Conservation (phyloP, 2,797 vertebrate genomes). For the Lepus townsendii region DNA sequence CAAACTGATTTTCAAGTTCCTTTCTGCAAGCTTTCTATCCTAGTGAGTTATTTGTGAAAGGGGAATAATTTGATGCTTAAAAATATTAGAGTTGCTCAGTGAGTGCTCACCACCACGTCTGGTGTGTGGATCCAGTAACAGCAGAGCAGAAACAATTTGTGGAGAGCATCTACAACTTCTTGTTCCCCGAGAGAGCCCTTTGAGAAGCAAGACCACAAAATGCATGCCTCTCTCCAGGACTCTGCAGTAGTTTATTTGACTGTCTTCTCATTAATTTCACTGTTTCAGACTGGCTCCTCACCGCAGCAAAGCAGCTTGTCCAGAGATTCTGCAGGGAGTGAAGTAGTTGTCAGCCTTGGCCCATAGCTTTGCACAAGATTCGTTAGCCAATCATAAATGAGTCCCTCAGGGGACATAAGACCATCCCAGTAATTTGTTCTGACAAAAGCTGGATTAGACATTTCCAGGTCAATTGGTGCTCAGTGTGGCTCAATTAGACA, state of each 20-base stretch:
- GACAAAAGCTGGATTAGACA: constrained; percentile 73
- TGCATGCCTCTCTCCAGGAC: background rate
- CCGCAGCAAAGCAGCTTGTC: background rate
- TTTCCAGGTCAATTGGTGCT: constrained; percentile 76
- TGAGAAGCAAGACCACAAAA: background rate
- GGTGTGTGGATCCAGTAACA: background rate
- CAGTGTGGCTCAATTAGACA: constrained; percentile 61
- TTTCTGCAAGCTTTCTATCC: background rate
- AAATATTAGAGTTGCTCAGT: background rate
- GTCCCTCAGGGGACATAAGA: background rate
- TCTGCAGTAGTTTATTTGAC: background rate
- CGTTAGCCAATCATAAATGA: background rate
- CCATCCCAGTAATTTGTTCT: constrained; percentile 65
- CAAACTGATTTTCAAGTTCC: background rate
- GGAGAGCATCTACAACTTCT: background rate
- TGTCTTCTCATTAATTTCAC: background rate
- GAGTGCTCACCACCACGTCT: background rate
- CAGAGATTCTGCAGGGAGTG: background rate
- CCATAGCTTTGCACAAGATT: background rate
- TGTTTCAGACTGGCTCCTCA: background rate
- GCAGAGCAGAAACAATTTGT: no score
- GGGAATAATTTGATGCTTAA: background rate
- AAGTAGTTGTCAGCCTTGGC: background rate
- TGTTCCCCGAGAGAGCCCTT: background rate
- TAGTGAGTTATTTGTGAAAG: background rate